These are phyloP conservation scores for Noctua pronuba DNA, from an alignment of 2,888 invertebrate genomes.

Conservation along the genomic window DNA sequence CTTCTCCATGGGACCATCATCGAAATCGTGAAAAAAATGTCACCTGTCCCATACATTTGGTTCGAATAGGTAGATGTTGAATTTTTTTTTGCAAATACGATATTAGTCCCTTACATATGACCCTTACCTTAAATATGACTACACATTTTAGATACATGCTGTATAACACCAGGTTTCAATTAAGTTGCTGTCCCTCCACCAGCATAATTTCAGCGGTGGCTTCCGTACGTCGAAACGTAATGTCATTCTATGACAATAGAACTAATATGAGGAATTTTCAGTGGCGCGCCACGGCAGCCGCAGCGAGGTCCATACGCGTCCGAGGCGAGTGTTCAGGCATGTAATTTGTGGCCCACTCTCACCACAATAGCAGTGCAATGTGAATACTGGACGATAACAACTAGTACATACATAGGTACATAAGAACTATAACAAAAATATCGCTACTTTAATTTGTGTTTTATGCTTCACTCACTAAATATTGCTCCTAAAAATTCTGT, in stretches of 20 bases:
- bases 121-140: no score
- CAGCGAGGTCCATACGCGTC: conserved; percentile 15
- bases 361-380: conserved; percentile 47
- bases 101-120: neutral
- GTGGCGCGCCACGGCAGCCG: conserved; percentile 14
- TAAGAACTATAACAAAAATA: neutral
- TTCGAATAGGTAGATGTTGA: neutral
- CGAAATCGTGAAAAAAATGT: neutral
- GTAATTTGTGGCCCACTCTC: conserved; percentile 52
- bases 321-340: conserved; percentile 29
- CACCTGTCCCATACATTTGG: neutral
- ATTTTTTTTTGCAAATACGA: neutral
- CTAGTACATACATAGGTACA: neutral
- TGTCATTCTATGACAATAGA: conserved; percentile 49
- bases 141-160: neutral
- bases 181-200: neutral
- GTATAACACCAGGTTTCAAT: neutral
- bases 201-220: conserved; percentile 3
- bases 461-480: neutral
- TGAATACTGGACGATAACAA: conserved; percentile 27
- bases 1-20: neutral
- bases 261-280: conserved; percentile 51
- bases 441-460: neutral
- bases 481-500: neutral
- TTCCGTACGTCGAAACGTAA: conserved; percentile 16